A percentile compares a stretch with the other conserved stretches of the same genome.
phyloP scores from a whole-genome alignment of 2,797 vertebrate species.

The Trachops cirrhosus region DNA sequence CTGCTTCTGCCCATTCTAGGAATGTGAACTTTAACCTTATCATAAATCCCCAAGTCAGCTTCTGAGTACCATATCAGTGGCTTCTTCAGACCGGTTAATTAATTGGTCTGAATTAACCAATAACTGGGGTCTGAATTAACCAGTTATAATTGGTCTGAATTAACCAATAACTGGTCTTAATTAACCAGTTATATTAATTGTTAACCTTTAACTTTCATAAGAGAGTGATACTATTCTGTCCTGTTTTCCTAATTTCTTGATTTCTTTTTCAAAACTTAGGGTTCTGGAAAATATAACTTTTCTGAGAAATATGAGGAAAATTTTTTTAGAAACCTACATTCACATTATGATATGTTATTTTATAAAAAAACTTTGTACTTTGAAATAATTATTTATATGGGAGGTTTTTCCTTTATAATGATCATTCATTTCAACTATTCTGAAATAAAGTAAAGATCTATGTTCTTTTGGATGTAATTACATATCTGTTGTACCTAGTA shows the following conservation, averaged over 20 bases:
- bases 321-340: background rate
- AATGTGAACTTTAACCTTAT: background rate
- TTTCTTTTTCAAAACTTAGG: background rate
- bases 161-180: too few relatives aligned
- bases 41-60: background rate
- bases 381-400: background rate
- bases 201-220: background rate
- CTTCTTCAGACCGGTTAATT: background rate
- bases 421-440: background rate
- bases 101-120: background rate
- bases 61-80: background rate
- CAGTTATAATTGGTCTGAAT: background rate
- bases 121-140: too few relatives aligned
- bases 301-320: background rate
- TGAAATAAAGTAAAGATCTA: background rate
- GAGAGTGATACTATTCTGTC: background rate
- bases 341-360: background rate
- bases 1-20: background rate
- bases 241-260: background rate
- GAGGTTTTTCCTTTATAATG: background rate
- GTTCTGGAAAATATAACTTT: conserved; percentile 24
- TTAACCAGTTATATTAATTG: too few relatives aligned
- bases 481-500: background rate
- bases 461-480: background rate
- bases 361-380: background rate